Conservation (phyloP, 1,140 invertebrate genomes). For the Macrostomum lignano region DNA sequence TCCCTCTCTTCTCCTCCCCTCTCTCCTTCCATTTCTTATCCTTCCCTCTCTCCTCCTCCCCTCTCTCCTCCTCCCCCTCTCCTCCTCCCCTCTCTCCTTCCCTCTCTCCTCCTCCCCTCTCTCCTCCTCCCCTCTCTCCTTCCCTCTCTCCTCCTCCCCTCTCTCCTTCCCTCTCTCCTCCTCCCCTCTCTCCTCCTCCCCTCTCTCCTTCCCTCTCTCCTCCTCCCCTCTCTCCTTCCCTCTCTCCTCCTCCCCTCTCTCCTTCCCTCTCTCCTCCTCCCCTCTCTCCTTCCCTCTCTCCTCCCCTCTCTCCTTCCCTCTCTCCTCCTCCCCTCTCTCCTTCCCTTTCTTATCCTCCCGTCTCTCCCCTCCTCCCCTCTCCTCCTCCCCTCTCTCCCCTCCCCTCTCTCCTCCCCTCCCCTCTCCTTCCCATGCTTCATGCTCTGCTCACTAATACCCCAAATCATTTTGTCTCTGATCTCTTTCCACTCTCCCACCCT, state of each 20-base stretch:
- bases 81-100: background rate
- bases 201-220: background rate
- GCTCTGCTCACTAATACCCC: background rate
- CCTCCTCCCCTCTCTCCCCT: too few relatives aligned
- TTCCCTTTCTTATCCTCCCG: background rate
- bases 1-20: background rate
- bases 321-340: constrained; percentile 1
- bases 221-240: background rate
- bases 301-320: background rate
- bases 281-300: background rate
- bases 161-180: background rate
- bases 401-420: background rate
- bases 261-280: background rate
- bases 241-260: background rate
- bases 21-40: background rate
- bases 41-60: background rate
- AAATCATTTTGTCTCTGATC: background rate
- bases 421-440: background rate
- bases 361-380: too few relatives aligned
- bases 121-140: too few relatives aligned
- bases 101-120: background rate
- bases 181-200: too few relatives aligned
- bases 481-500: background rate
- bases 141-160: background rate
- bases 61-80: background rate